Evolutionary conservation across 2,797 vertebrate genomes (phyloP).

Genomic region (Enteromius thamalakanensis): DNA sequence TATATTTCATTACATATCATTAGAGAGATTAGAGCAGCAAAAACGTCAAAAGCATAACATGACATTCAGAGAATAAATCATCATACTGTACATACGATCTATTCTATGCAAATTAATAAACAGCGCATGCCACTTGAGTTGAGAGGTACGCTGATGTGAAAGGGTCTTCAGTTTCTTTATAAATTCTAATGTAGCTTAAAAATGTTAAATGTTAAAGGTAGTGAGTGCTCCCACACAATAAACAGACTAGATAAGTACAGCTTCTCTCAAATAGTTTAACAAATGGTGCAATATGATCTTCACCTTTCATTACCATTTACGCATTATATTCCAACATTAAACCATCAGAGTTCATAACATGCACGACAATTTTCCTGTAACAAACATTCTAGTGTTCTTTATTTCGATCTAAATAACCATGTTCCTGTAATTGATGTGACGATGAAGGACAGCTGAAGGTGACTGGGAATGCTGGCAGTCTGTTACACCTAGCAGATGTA

Average conservation of each 20-base stretch:
- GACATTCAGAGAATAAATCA: background rate
- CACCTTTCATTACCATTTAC: constrained; percentile 17
- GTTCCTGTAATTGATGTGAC: background rate
- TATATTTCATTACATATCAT: background rate
- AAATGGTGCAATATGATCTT: constrained; percentile 8
- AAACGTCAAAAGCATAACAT: background rate
- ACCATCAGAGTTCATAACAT: background rate
- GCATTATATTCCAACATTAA: background rate
- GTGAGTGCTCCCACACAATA: background rate
- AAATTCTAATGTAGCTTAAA: constrained; percentile 25
- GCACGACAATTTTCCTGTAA: background rate
- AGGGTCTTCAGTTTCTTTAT: background rate
- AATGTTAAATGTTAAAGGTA: constrained; percentile 19
- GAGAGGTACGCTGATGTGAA: background rate
- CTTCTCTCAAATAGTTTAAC: constrained; percentile 31
- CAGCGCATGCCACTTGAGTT: background rate
- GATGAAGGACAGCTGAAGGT: constrained; percentile 48
- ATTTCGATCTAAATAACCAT: constrained; percentile 29
- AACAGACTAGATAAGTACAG: constrained; percentile 23
- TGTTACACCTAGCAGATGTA: constrained; percentile 20
- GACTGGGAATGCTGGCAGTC: constrained; percentile 31
- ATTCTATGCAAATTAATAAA: constrained; percentile 13
- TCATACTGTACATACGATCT: background rate
- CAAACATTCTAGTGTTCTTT: background rate
- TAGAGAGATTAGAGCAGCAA: background rate